A percentile compares a stretch with the other conserved stretches of the same genome.
Evolutionary conservation across 2,113 vertebrate genomes (phyloP).

Genomic region (Rostratula benghalensis): DNA sequence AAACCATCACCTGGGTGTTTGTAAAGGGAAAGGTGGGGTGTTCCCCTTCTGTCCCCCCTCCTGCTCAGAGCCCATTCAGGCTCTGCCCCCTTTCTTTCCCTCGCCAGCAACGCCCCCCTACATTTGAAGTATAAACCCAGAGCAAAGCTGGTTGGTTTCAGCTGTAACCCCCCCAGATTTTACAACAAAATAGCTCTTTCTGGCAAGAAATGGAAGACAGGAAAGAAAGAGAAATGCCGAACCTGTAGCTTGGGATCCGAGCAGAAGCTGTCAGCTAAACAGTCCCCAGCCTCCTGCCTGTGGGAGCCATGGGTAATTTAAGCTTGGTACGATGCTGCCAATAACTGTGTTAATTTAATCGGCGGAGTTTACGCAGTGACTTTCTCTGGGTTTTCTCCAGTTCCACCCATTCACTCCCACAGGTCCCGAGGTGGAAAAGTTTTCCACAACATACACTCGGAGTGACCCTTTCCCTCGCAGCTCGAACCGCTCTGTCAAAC

Average conservation of each 20-base stretch:
- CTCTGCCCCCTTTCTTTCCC: neutral
- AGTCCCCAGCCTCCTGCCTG: neutral
- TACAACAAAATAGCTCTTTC: neutral
- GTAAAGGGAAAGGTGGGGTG: neutral
- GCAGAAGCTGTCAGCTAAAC: conserved; percentile 9
- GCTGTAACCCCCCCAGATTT: neutral
- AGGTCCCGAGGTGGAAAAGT: neutral
- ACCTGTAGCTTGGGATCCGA: neutral
- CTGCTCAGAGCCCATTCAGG: neutral
- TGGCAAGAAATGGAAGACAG: neutral
- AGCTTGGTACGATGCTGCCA: neutral
- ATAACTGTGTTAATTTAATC: neutral
- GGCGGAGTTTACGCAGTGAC: neutral
- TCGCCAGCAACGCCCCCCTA: neutral
- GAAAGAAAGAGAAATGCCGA: neutral
- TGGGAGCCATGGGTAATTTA: neutral
- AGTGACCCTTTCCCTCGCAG: neutral
- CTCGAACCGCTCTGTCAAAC: fast-evolving
- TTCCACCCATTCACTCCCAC: conserved; percentile 20
- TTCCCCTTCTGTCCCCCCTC: neutral
- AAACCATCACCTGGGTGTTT: neutral
- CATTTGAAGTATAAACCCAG: neutral
- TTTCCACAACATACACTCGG: neutral
- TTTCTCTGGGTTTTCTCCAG: conserved; percentile 23
- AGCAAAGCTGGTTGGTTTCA: neutral